Base-by-base conservation (phyloP, 2,113 vertebrate species). In the Oreochromis niloticus region DNA sequence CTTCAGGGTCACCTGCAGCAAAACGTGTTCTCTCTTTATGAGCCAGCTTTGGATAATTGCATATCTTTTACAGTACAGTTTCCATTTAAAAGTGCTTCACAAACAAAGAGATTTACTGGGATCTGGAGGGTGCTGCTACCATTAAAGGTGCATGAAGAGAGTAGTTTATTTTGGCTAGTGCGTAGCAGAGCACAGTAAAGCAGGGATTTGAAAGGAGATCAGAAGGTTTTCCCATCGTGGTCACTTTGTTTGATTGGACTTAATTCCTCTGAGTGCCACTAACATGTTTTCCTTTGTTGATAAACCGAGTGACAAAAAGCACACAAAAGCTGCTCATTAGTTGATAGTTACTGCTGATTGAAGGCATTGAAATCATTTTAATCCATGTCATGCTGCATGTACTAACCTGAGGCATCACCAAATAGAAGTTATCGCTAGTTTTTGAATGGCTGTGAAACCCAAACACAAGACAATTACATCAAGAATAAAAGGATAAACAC, bases 241-340 rank as follows among this genome's bases (percentile, higher is more conserved):
- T 91, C 90, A 92, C 88, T 84, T 83, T 92, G 87, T 95, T 94
- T 94, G 91, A 94, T 94, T 85, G 87, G 80, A 39, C 88, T 93
- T 95, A 95, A 95, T 94, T 93, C 93, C 88, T 75, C 78, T 80
- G 71, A 90, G 87, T 87, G 82, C 71, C 86, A 78, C 87, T 84
- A 87, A 88, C 87, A 87, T 46, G 30, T 85, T 75, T 59, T 57
- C 55, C 81, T 91, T 90, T 93, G 89, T 94, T 86, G 82, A 94
- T 91, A 80, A 83, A 84, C 39, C 43, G 91, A 92, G 89, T 84
- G 86, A 85, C 41, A 87, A 80, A 81, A 71, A 56, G 83, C 83
- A 78, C 91, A 88, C 87, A 88, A 80, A 85, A 81, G 87, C 87
- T 46, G 43, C 82, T 88, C 36, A 56, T 91, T 91, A 89, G 80